phyloP scores from a whole-genome alignment of 1,140 invertebrate species.

The Drosophila auraria region DNA sequence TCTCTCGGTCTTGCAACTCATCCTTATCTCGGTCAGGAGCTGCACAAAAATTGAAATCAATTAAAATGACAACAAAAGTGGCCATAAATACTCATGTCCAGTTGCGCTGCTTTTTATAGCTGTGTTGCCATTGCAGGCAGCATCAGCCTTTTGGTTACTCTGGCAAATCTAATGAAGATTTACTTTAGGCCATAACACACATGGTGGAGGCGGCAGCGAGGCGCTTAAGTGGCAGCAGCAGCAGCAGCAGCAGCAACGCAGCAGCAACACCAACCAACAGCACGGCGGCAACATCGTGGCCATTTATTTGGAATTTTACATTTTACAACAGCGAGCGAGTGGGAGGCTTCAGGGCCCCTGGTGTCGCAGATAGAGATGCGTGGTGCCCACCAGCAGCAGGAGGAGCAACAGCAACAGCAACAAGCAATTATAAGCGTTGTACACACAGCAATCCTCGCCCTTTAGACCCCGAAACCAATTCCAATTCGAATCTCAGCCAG shows the following conservation, averaged over 20 bases:
- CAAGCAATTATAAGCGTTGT: slow-evolving; percentile 80
- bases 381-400: slow-evolving; percentile 49
- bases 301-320: slow-evolving; percentile 84
- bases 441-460: slow-evolving; percentile 44
- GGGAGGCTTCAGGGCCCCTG: slow-evolving; percentile 33
- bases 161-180: slow-evolving; percentile 84
- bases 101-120: slow-evolving; percentile 72
- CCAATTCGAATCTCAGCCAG: slow-evolving; percentile 57
- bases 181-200: slow-evolving; percentile 84
- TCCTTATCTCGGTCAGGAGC: slow-evolving; percentile 63
- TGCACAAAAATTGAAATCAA: slow-evolving; percentile 79
- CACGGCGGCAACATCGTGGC: slow-evolving; percentile 51
- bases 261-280: slow-evolving; percentile 2
- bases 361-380: slow-evolving; percentile 60
- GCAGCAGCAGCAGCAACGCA: slow-evolving; percentile 6
- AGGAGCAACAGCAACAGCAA: slow-evolving; percentile 54
- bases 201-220: slow-evolving; percentile 32
- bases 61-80: slow-evolving; percentile 83
- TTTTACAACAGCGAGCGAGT: slow-evolving; percentile 66
- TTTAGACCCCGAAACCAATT: slow-evolving; percentile 19
- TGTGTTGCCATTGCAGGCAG: slow-evolving; percentile 33
- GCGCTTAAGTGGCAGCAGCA: slow-evolving; percentile 73
- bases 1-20: slow-evolving; percentile 60
- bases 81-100: slow-evolving; percentile 77
- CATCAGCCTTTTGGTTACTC: slow-evolving; percentile 64